These are phyloP conservation scores for Sardina pilchardus DNA, from an alignment of 2,113 vertebrate species.

Conservation along the genomic window DNA sequence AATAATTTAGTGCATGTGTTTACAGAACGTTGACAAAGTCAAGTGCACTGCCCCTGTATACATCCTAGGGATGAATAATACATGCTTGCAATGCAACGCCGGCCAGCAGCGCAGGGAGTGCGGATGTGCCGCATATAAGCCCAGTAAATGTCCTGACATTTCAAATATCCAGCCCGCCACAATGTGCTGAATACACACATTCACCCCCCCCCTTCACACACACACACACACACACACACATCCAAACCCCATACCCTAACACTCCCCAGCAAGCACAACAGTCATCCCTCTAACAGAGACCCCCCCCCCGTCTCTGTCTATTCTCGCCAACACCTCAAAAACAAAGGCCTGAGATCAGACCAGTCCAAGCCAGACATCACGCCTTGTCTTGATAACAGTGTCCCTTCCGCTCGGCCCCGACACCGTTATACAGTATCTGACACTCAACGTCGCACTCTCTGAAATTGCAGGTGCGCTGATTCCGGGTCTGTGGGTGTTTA, in stretches of 20 bases:
- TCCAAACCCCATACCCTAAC: not conserved
- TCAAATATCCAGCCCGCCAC: conserved; percentile 64
- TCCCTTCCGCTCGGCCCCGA: not conserved
- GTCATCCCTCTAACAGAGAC: not conserved
- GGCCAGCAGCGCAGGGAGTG: conserved; percentile 58
- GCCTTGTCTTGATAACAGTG: not conserved
- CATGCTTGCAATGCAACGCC: conserved; percentile 59
- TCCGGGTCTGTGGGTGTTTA: not conserved
- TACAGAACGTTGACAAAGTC: conserved; percentile 69
- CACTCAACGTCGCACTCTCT: not conserved
- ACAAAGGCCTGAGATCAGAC: not conserved
- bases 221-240: too few species aligned
- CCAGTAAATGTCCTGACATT: conserved; percentile 74
- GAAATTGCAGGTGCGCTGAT: not conserved
- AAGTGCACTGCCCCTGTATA: conserved; percentile 59
- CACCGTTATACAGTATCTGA: not conserved
- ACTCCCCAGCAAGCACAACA: not conserved
- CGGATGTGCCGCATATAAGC: conserved; percentile 64
- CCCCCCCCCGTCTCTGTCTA: too few species aligned
- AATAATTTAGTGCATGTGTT: conserved; percentile 74
- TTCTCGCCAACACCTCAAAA: not conserved
- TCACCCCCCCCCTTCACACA: not conserved
- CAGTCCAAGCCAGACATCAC: not conserved
- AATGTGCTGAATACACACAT: conserved; percentile 67
- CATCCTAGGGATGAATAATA: conserved; percentile 66